Evolutionary conservation across 1,140 invertebrate genomes (phyloP).

Genomic region (Heliconius melpomene): DNA sequence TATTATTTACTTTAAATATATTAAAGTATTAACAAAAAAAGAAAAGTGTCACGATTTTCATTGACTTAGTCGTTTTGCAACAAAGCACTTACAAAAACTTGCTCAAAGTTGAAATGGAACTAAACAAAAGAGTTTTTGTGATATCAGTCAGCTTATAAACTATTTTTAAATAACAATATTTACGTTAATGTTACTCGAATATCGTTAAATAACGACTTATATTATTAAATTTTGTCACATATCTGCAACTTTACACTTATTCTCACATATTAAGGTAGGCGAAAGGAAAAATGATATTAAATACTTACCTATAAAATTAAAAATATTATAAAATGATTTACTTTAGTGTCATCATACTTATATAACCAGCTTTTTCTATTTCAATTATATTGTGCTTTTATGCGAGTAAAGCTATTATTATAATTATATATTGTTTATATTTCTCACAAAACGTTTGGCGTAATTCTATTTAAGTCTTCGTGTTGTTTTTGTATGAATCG

Average conservation of each 20-base stretch:
- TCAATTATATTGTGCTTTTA: neutral
- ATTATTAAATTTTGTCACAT: no score
- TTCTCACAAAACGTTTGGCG: neutral
- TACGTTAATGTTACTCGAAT: neutral
- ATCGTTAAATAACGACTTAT: no score
- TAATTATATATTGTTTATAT: neutral
- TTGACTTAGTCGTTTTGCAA: constrained; percentile 12
- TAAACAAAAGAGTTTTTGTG: neutral
- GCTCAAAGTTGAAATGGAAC: neutral
- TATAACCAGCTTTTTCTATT: neutral
- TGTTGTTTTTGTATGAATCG: constrained; percentile 14
- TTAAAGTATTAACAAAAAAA: constrained; percentile 12
- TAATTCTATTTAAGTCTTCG: neutral
- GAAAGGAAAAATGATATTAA: no score
- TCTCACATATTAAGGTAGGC: no score
- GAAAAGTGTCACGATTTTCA: constrained; percentile 22
- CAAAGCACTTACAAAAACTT: neutral
- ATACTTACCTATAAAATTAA: no score
- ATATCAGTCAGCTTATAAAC: neutral
- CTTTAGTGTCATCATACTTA: neutral
- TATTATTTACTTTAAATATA: constrained; percentile 11
- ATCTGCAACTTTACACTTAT: no score
- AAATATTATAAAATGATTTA: neutral
- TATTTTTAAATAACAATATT: neutral
- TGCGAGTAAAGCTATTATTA: neutral